Base-by-base conservation (phyloP, 2,888 invertebrate species). In the Scaptomyza flava region DNA sequence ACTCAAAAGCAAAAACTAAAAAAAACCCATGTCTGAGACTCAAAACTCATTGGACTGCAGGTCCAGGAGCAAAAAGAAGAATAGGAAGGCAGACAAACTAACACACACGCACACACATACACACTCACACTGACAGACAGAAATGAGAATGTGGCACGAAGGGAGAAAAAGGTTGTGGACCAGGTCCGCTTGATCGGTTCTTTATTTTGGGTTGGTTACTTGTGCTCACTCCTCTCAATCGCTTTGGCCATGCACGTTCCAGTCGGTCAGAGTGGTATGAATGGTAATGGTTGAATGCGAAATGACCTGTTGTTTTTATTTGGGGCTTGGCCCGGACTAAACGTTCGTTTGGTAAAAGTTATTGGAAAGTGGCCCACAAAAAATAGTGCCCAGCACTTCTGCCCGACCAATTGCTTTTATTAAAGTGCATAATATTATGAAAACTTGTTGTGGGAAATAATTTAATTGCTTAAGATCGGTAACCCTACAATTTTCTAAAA, bases 301-400 rank as follows among this genome's bases (percentile, higher is more conserved):
- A 72, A 77, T 75, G 75, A 61, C 64, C 73, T 72, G 72, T 77
- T 77, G 77, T 72, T 68, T 75, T 72, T 64, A 68, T 77, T 75
- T 68, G 54, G 59, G 73, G 77, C 64, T 75, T 77, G 77, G 65
- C 68, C 48, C 50, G 58, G 54, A 42, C 67, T 72, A 63, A 72
- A 67, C 59, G 62, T 33, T 70, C 62, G 62, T 33, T 70, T 31
- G 57, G 60, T 56, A 72, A 75, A 60, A 75, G 73, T 54, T 57
- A 64, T 64, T 68, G 72, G 72, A 77, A 77, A 75, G 74, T 68
- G 60, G 30, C 52, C 62, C 53, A 74, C 50, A 42, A 36, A 34
- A 36, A n/a, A 6, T 17, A 36, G 36, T 48, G 45, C 23, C 3
- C 33, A 54, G 56, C 61, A 30, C 41, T 36, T 59, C 41, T 48